Evolutionary conservation across 2,113 vertebrate genomes (phyloP), one percentile per base, ranked within the genome.

Genomic region (Misgurnus anguillicaudatus): DNA sequence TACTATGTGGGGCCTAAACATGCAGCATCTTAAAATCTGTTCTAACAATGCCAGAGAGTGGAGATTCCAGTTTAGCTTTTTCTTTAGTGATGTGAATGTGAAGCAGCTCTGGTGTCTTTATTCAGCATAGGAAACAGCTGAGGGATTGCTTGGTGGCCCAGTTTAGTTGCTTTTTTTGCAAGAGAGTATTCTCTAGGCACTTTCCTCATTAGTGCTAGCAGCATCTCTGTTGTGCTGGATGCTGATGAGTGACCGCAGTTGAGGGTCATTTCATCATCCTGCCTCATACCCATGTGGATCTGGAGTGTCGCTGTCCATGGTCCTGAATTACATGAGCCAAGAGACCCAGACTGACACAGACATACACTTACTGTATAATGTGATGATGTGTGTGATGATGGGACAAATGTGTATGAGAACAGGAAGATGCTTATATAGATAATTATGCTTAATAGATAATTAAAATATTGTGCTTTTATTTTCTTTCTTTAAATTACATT

Each of bases 251-350:
- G 19, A 42, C 14, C 24, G 39, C n/a, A 45, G 39, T 39, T 47
- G 39, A 17, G 39, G 41, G 39, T 61, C 21, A 58, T 60, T 60
- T 45, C 19, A 0, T 73, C 55, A 74, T 39, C 41, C 72, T 74
- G 24, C 57, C 39, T 74, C 17, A 48, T 41, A 36, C 36, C 17
- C 17, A 57, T 55, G 68, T 55, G 58, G 11, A 74, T 62, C 41
- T 47, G 57, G 1, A 1, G 0, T 53, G 42, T 38, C 7, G 10
- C 74, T 76, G 61, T 76, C 74, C 61, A 0, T 53, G 74, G 74
- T 76, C 24, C 74, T 76, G 74, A 45, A 76, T 4, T 13, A 5
- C 72, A 47, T 9, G 72, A 63, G 72, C 62, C 42, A 75, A 16
- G 31, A 4, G 21, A 75, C 60, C 24, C 42, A 19, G 14, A 75